Evolutionary conservation across 92 coral and sea anemone genomes (phyloP).

Genomic region (Heliopora coerulea): DNA sequence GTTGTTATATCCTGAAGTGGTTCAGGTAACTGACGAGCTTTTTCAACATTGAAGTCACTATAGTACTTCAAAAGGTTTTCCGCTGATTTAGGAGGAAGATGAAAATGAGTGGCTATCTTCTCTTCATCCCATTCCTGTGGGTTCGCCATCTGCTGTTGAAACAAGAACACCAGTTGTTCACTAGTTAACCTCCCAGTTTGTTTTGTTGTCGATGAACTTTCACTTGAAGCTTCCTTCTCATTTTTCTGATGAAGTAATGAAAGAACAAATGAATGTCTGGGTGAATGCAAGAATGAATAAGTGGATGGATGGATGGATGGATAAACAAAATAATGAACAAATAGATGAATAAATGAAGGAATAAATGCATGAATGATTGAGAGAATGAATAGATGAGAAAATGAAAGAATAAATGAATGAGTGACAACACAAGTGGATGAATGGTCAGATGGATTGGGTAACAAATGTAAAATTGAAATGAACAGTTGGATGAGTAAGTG

Average conservation of each 20-base stretch:
- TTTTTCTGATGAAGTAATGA: neutral
- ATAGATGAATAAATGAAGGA: no score
- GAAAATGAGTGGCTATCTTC: conserved; percentile 69
- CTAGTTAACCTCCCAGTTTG: conserved; percentile 58
- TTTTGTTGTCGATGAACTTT: neutral
- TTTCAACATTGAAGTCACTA: conserved; percentile 75
- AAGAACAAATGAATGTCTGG: neutral
- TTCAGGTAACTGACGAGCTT: conserved; percentile 8
- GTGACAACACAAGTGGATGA: neutral
- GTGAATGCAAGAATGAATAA: no score
- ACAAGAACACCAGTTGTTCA: conserved; percentile 63
- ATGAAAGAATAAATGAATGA: no score
- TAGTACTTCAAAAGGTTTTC: conserved; percentile 63
- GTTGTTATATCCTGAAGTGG: conserved; percentile 33
- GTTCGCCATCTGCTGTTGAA: conserved; percentile 56
- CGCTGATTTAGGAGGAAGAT: conserved; percentile 65
- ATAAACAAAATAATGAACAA: no score
- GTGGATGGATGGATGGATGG: no score
- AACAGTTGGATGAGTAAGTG: no score
- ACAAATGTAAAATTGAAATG: no score
- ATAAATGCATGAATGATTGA: no score
- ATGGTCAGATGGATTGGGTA: no score
- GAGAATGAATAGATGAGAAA: no score
- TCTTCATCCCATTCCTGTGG: conserved; percentile 75
- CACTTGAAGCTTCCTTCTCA: neutral